These are phyloP conservation scores for Zapus hudsonius DNA, from an alignment of 2,113 vertebrate genomes.

Conservation along the genomic window DNA sequence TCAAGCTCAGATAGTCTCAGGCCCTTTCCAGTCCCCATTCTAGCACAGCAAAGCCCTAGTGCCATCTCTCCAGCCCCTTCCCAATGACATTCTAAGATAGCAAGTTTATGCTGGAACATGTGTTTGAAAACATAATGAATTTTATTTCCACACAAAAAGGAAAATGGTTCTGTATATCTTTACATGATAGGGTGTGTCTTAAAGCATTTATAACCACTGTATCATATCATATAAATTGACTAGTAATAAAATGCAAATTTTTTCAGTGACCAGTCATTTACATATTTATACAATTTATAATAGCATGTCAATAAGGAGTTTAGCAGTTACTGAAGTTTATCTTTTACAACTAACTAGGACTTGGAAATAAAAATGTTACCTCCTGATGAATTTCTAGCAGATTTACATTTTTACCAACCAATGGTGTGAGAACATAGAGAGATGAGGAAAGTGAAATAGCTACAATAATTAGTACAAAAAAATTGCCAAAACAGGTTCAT, in stretches of 20 bases:
- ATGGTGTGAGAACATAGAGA: neutral
- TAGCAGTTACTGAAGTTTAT: neutral
- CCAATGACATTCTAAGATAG: neutral
- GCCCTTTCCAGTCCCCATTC: too few relatives aligned
- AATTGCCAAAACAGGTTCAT: neutral
- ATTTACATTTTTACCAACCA: neutral
- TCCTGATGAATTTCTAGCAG: neutral
- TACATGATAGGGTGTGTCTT: neutral
- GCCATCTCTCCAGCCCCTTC: too few relatives aligned
- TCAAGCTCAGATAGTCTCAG: too few relatives aligned
- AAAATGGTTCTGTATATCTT: neutral
- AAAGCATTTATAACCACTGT: neutral
- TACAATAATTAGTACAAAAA: neutral
- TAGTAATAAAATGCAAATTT: slow-evolving; percentile 28
- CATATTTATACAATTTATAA: neutral
- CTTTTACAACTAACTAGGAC: neutral
- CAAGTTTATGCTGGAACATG: neutral
- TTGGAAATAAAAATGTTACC: slow-evolving; percentile 23
- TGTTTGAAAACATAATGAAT: slow-evolving; percentile 9
- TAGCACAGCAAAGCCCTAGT: too few relatives aligned
- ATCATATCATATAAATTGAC: neutral
- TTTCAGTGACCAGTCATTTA: slow-evolving; percentile 35
- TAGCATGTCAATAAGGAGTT: neutral
- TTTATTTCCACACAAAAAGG: slow-evolving; percentile 19
- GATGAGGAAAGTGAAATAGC: neutral